Base-by-base conservation (phyloP, 2,113 vertebrate species). In the Oostethus manadensis region DNA sequence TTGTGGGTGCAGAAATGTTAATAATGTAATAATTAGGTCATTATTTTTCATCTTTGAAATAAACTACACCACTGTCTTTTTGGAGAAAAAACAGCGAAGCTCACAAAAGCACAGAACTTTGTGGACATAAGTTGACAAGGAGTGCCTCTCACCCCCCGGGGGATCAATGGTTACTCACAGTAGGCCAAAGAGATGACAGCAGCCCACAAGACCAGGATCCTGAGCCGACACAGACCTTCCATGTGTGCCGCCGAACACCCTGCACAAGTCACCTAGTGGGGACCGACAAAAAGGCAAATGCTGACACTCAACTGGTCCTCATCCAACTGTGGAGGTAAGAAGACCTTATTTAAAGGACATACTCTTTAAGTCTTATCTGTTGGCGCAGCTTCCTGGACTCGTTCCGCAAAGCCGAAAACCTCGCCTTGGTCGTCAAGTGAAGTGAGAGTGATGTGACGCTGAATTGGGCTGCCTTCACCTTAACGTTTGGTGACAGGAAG, bases 151-250 rank as follows among this genome's bases (percentile, higher is more conserved):
- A 58, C 45, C 2, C 9, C n/a, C 42, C 23, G 43, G 46, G 40
- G 48, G 22, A n/a, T 8, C 13, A 9, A 60, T 10, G 43, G 9
- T 44, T 82, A 91, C 90, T 91, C 78, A 91, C 90, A 74, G 65
- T 43, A 51, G 58, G 68, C 68, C 43, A 79, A 33, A 74, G 66
- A 67, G 67, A 92, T 72, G 76, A 93, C 64, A 3, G 73, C 80
- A 51, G 86, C 70, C 58, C 75, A 89, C 74, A 94, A 78, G 13
- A 87, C 84, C 84, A 93, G 76, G 66, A 90, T 67, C 77, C 84
- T 88, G 71, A 92, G 84, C 61, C 91, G 90, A 81, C 76, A 82
- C 73, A 84, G 87, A 70, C 87, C 91, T 87, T 88, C 93, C 92
- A 94, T 93, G 70, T 82, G 82, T 80, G 80, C 79, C 74, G 80